Evolutionary conservation across 2,797 vertebrate species (phyloP).

Genomic region (Sebastes matsubarae): DNA sequence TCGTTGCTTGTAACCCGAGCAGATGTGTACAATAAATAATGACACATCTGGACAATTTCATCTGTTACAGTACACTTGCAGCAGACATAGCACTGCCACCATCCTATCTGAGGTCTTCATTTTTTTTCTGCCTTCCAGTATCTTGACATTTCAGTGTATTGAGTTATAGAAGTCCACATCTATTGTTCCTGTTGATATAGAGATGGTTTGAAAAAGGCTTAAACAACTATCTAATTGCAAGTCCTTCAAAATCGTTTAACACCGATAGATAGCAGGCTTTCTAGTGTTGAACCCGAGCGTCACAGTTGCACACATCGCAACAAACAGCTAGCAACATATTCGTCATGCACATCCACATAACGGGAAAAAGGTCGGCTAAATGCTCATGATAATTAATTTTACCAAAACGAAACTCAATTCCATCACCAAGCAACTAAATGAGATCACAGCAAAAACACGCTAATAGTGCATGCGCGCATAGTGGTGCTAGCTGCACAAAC

Average conservation of each 20-base stretch:
- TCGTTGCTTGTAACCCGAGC: constrained; percentile 55
- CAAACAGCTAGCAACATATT: not conserved
- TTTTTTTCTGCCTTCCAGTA: constrained; percentile 20
- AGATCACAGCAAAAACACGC: too few species aligned
- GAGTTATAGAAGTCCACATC: not conserved
- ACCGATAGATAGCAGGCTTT: not conserved
- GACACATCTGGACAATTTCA: constrained; percentile 72
- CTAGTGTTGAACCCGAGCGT: not conserved
- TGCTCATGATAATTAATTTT: not conserved
- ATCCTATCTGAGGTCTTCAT: constrained; percentile 27
- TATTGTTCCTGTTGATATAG: not conserved
- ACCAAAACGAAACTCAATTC: not conserved
- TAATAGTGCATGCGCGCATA: too few species aligned
- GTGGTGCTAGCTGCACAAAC: too few species aligned
- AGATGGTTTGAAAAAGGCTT: not conserved
- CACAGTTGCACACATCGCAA: too few species aligned
- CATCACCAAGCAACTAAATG: too few species aligned
- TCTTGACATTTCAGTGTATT: constrained; percentile 29
- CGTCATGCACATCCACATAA: not conserved
- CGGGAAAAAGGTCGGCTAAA: not conserved
- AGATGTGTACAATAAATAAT: constrained; percentile 81
- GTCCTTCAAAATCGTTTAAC: not conserved
- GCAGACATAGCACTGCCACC: constrained; percentile 27
- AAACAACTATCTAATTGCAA: not conserved
- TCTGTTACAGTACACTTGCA: constrained; percentile 67